These are phyloP conservation scores for Ferrisia virgata DNA, from an alignment of 2,888 invertebrate genomes.

Conservation along the genomic window DNA sequence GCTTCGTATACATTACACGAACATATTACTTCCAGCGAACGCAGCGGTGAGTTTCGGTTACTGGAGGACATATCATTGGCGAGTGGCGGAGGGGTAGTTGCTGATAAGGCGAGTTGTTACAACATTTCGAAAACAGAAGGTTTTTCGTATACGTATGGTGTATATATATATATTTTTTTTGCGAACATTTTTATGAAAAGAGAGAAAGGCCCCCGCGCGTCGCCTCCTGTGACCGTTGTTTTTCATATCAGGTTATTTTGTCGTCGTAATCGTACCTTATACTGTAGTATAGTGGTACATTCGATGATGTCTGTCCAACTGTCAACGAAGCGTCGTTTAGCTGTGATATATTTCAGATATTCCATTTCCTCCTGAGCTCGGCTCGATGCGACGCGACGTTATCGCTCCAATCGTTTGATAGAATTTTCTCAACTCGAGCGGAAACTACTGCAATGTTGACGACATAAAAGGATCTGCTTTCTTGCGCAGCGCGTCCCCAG, in stretches of 20 bases:
- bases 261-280: too few species aligned
- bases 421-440: slow-evolving; percentile 43
- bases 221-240: background rate
- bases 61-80: background rate
- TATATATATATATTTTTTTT: too few species aligned
- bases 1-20: too few species aligned
- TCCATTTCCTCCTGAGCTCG: slow-evolving; percentile 43
- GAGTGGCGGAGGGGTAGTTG: background rate
- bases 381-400: slow-evolving; percentile 25
- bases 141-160: too few species aligned
- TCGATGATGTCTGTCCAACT: slow-evolving; percentile 44
- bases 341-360: slow-evolving; percentile 43
- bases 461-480: slow-evolving; percentile 27
- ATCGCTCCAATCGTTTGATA: slow-evolving; percentile 40
- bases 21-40: background rate
- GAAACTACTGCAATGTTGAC: slow-evolving; percentile 34
- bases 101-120: slow-evolving; percentile 15
- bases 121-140: slow-evolving; percentile 29
- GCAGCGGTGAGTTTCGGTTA: background rate
- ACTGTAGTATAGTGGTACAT: slow-evolving; percentile 16
- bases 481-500: background rate
- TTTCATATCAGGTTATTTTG: slow-evolving; percentile 39
- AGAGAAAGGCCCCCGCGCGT: background rate
- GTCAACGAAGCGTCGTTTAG: slow-evolving; percentile 42
- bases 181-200: slow-evolving; percentile 8